Evolutionary conservation across 2,888 invertebrate species (phyloP).

Genomic region (Phaedon cochleariae): DNA sequence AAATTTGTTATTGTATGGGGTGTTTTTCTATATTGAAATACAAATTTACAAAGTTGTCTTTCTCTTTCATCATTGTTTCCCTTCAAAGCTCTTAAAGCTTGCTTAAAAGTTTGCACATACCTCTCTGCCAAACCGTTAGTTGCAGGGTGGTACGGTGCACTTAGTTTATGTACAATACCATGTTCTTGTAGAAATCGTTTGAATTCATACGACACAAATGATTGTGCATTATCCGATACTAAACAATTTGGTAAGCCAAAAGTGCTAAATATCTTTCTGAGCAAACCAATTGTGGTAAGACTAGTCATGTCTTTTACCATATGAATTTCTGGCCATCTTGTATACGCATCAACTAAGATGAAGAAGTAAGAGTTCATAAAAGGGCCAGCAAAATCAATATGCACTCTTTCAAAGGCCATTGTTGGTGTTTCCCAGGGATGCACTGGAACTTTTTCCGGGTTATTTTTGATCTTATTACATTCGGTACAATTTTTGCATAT

Average conservation of each 20-base stretch:
- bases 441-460: constrained; percentile 38
- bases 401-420: too few species aligned
- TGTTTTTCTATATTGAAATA: too few species aligned
- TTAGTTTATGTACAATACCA: constrained; percentile 34
- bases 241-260: constrained; percentile 26
- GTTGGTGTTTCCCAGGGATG: constrained; percentile 48
- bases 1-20: background rate
- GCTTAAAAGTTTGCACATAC: constrained; percentile 23
- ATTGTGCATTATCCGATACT: constrained; percentile 38
- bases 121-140: constrained; percentile 42
- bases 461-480: constrained; percentile 20
- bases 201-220: constrained; percentile 38
- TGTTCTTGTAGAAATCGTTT: constrained; percentile 32
- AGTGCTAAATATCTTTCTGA: constrained; percentile 18
- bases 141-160: constrained; percentile 42
- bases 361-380: constrained; percentile 16
- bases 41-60: too few species aligned
- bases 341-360: constrained; percentile 16
- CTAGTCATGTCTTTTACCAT: background rate
- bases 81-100: background rate
- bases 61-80: background rate
- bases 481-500: constrained; percentile 19
- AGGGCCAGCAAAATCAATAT: constrained; percentile 22
- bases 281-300: background rate
- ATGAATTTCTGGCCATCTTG: background rate